phyloP scores from a whole-genome alignment of 2,888 invertebrate species.

The Acleris literana region DNA sequence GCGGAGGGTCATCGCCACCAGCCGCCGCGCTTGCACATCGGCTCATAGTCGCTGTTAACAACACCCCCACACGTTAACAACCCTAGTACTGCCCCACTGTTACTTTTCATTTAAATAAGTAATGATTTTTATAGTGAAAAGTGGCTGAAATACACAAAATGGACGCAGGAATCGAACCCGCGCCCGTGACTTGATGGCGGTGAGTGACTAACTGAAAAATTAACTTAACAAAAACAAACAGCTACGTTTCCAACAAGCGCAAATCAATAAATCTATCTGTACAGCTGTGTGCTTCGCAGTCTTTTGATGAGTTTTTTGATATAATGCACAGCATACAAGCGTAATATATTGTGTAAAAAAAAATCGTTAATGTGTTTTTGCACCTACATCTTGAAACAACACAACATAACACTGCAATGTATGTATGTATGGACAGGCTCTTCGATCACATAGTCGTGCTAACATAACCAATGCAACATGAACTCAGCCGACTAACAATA shows the following conservation, averaged over 20 bases:
- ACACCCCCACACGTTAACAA: slow-evolving; percentile 48
- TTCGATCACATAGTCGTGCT: slow-evolving; percentile 50
- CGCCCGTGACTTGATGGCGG: slow-evolving; percentile 44
- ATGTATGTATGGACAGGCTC: slow-evolving; percentile 41
- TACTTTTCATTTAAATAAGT: not conserved
- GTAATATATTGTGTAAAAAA: not conserved
- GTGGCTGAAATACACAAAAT: not conserved
- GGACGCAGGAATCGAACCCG: slow-evolving; percentile 21
- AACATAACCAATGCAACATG: slow-evolving; percentile 23
- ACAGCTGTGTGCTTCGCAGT: not conserved
- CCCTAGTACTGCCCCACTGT: slow-evolving; percentile 6
- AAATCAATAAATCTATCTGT: not conserved
- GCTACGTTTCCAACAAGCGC: slow-evolving; percentile 1
- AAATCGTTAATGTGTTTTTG: slow-evolving; percentile 14
- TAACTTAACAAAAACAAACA: slow-evolving; percentile 36
- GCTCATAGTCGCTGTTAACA: slow-evolving; percentile 75
- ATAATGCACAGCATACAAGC: not conserved
- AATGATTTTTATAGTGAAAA: not conserved
- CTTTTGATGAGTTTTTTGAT: not conserved
- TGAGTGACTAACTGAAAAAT: slow-evolving; percentile 48
- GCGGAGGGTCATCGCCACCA: slow-evolving; percentile 71
- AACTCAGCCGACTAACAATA: slow-evolving; percentile 3
- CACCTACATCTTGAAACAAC: not conserved
- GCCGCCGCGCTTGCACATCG: slow-evolving; percentile 64
- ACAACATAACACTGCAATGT: slow-evolving; percentile 1